Conservation (phyloP, 2,797 vertebrate species). For the Pseudomugil tenellus region DNA sequence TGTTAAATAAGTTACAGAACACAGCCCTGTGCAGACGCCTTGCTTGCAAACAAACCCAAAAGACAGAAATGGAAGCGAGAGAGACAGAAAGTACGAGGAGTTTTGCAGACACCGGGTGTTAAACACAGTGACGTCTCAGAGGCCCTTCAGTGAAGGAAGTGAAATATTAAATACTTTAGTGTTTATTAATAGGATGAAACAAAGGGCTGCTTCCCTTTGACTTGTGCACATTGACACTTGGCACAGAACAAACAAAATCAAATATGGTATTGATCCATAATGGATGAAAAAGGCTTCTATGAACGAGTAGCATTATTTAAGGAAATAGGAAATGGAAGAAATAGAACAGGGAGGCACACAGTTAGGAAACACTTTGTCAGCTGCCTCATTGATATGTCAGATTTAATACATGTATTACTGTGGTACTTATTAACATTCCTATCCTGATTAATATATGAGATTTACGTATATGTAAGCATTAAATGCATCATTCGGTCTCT, state of each 20-base stretch:
- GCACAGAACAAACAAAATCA: constrained; percentile 85
- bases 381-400: constrained; percentile 52
- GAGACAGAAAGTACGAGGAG: constrained; percentile 50
- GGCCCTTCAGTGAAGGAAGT: constrained; percentile 75
- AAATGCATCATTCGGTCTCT: not conserved
- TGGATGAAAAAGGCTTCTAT: constrained; percentile 82
- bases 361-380: constrained; percentile 79
- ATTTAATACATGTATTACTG: constrained; percentile 50
- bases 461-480: not conserved
- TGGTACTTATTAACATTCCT: constrained; percentile 7
- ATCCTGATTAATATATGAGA: constrained; percentile 33
- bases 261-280: constrained; percentile 86
- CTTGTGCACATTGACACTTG: constrained; percentile 85
- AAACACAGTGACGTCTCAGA: constrained; percentile 76
- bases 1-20: constrained; percentile 86
- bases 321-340: constrained; percentile 72
- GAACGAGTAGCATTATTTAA: constrained; percentile 83
- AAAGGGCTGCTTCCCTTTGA: constrained; percentile 87
- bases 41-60: constrained; percentile 81
- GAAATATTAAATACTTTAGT: constrained; percentile 84
- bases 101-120: constrained; percentile 72
- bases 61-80: constrained; percentile 59
- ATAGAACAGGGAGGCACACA: constrained; percentile 57
- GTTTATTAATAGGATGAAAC: constrained; percentile 87
- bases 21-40: constrained; percentile 69